Conservation (phyloP, 2,888 invertebrate species). For the Meghimatium bilineatum region DNA sequence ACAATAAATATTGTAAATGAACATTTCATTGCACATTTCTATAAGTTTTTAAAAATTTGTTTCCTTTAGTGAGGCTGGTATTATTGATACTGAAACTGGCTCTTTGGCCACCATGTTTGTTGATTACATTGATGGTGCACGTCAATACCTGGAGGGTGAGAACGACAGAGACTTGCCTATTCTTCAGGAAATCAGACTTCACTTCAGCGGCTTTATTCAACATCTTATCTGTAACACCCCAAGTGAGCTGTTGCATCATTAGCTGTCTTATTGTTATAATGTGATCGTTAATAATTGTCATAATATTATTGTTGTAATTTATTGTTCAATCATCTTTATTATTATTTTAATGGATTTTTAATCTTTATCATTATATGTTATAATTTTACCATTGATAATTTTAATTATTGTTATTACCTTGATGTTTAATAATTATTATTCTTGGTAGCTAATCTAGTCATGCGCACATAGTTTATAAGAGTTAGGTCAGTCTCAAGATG, state of each 20-base stretch:
- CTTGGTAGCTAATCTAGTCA: too few relatives aligned
- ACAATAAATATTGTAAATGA: background rate
- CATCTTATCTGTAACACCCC: conserved; percentile 96
- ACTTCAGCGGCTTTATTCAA: conserved; percentile 94
- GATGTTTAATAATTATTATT: too few relatives aligned
- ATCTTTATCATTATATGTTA: too few relatives aligned
- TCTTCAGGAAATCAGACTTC: conserved; percentile 91
- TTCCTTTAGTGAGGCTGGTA: conserved; percentile 80
- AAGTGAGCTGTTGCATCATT: conserved; percentile 79
- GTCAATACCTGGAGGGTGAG: conserved; percentile 93
- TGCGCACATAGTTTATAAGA: too few relatives aligned
- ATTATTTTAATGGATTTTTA: too few relatives aligned
- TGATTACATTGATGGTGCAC: conserved; percentile 96
- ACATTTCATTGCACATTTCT: background rate
- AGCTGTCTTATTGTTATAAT: background rate
- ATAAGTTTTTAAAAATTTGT: background rate
- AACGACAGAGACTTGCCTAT: conserved; percentile 91
- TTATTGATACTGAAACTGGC: conserved; percentile 89
- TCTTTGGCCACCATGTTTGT: conserved; percentile 89
- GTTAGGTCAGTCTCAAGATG: too few relatives aligned
- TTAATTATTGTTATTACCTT: too few relatives aligned
- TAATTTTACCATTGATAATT: too few relatives aligned
- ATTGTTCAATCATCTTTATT: too few relatives aligned
- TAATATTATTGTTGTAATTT: too few relatives aligned
- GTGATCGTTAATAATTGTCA: too few relatives aligned